Evolutionary conservation across 1,140 invertebrate species (phyloP), one percentile per base, ranked within the genome.

Genomic region (Ectropis grisescens): DNA sequence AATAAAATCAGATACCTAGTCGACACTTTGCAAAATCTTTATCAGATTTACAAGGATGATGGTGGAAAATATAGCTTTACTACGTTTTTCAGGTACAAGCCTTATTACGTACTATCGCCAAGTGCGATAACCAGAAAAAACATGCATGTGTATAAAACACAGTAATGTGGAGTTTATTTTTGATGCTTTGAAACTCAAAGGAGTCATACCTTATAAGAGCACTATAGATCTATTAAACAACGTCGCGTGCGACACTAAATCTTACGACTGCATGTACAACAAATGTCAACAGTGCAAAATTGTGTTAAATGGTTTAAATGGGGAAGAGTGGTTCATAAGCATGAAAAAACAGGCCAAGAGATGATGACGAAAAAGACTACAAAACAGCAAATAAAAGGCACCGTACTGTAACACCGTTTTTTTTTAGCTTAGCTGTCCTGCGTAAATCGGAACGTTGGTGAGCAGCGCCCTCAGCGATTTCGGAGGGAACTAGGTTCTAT

Each of bases 71-170:
- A 13, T 29, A 43, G 11, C 10, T 43, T 37, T 25, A 19, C 33
- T 3, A 36, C 39, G 11, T 50, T 50, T 31, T 33, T 12, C 8
- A 37, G 27, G 6, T 34, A 38, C 7, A 39, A 37, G n/a, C 47
- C 47, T n/a, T 45, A 33, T 33, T 41, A 50, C 16, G 30, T 50
- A 1, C 1, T 40, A 6, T 13, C 16, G 8, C 47, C 41, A 8
- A 26, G 4, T 9, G 6, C 22, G 0, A 1, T 1, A 8, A 9
- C 13, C 4, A 35, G 46, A 37, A 15, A 48, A n/a, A 1, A 48
- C 46, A 12, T 43, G 46, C 8, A 5, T 33, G 8, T 48, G 46
- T 13, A 28, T 37, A 11, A 48, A 42, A 13, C 46, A 48, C 14
- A 25, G 22, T 23, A 48, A 48, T 11, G 12, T 40, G 2, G 24